phyloP scores from a whole-genome alignment of 2,113 vertebrate genomes.

The Charina bottae region DNA sequence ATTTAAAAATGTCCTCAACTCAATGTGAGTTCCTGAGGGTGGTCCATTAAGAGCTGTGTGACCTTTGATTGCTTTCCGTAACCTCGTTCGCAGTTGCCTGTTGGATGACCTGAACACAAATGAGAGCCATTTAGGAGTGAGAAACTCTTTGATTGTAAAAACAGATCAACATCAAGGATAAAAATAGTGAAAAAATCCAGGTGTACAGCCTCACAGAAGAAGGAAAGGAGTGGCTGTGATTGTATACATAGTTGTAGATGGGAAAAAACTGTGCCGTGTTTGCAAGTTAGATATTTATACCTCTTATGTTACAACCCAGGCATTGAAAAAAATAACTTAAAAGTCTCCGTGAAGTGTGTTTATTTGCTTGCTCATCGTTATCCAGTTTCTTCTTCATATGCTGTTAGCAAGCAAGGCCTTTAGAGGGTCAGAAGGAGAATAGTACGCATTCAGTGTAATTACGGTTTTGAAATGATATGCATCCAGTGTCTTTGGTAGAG shows the following conservation, averaged over 20 bases:
- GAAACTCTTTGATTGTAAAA: not conserved
- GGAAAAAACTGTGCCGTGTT: no score
- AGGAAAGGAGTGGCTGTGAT: not conserved
- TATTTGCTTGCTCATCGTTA: not conserved
- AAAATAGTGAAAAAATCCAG: not conserved
- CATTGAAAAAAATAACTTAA: not conserved
- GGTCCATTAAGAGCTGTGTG: not conserved
- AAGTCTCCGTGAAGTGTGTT: not conserved
- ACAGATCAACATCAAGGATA: fast-evolving
- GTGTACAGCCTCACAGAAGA: not conserved
- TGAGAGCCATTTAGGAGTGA: not conserved
- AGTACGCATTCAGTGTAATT: not conserved
- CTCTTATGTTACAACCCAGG: not conserved
- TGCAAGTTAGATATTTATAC: not conserved
- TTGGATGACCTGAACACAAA: conserved; percentile 9
- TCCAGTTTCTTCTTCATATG: not conserved
- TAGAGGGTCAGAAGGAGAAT: not conserved
- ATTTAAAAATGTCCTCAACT: conserved; percentile 31
- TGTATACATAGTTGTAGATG: not conserved
- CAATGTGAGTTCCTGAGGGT: conserved; percentile 16
- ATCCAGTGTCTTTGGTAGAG: not conserved
- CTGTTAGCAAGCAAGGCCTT: not conserved
- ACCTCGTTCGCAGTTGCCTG: not conserved
- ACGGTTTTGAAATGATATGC: not conserved
- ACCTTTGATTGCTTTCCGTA: not conserved